These are phyloP conservation scores for Dicerorhinus sumatrensis DNA, from an alignment of 2,113 vertebrate species.

Conservation along the genomic window DNA sequence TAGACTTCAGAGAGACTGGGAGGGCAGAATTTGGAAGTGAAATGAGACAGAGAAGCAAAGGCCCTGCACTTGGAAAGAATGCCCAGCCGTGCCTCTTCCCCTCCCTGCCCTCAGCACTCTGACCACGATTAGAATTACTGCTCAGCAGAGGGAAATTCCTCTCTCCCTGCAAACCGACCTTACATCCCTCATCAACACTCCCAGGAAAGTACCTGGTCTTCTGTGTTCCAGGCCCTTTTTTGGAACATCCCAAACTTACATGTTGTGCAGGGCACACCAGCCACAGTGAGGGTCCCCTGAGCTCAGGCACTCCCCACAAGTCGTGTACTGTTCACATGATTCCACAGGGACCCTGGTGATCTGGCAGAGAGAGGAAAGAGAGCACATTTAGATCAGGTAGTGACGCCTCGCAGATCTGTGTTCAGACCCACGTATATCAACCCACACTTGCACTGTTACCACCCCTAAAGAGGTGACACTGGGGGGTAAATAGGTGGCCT, in stretches of 20 bases:
- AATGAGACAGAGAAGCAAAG: background rate
- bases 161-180: background rate
- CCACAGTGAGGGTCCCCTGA: slow-evolving; percentile 98
- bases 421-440: background rate
- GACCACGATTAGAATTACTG: background rate
- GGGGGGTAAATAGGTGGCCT: too few species aligned
- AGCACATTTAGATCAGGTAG: background rate
- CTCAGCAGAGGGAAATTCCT: background rate
- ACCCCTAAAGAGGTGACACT: background rate
- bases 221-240: background rate
- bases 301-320: slow-evolving; percentile 97
- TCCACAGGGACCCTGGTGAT: slow-evolving; percentile 96
- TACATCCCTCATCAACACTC: background rate
- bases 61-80: background rate
- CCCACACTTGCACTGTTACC: too few species aligned
- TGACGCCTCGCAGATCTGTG: fast-evolving
- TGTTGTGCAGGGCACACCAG: slow-evolving; percentile 98
- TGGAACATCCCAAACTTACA: slow-evolving; percentile 89
- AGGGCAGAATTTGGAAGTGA: background rate
- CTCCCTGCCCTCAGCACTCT: background rate
- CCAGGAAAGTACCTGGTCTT: background rate
- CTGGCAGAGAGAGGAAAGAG: slow-evolving; percentile 83
- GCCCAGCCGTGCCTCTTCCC: fast-evolving
- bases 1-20: background rate
- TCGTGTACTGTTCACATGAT: slow-evolving; percentile 96